phyloP scores from a whole-genome alignment of 2,888 invertebrate species.

The Tetheella fluctuosa region DNA sequence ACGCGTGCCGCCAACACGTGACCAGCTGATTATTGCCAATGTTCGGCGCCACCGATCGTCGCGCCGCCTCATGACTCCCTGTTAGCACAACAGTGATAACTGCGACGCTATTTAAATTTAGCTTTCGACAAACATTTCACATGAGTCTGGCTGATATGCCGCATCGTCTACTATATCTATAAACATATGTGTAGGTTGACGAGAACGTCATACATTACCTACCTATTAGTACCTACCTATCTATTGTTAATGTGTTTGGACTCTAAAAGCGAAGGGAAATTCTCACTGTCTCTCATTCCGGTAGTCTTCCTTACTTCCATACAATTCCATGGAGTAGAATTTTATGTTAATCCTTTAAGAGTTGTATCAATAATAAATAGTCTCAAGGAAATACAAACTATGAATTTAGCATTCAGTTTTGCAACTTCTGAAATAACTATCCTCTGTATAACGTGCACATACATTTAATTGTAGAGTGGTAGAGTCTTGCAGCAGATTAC shows the following conservation, averaged over 20 bases:
- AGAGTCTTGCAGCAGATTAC: constrained; percentile 14
- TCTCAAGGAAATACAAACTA: neutral
- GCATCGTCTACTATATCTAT: neutral
- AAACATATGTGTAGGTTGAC: neutral
- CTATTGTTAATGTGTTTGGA: too few relatives aligned
- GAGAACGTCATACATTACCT: neutral
- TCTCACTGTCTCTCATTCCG: constrained; percentile 38
- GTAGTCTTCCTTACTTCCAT: constrained; percentile 36
- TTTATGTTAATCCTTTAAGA: neutral
- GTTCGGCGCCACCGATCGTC: constrained; percentile 3
- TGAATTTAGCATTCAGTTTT: constrained; percentile 15
- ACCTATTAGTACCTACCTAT: neutral
- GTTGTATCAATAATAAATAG: too few relatives aligned
- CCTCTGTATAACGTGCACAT: too few relatives aligned
- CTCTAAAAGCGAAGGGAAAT: constrained; percentile 25
- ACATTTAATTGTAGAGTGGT: neutral
- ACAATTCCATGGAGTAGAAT: constrained; percentile 15
- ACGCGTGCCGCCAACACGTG: constrained; percentile 45
- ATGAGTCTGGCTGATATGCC: neutral
- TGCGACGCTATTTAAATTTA: constrained; percentile 5
- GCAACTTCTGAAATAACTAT: constrained; percentile 16
- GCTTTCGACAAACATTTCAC: constrained; percentile 2
- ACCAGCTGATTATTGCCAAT: constrained; percentile 18
- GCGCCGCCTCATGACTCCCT: neutral
- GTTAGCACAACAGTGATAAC: constrained; percentile 7